Base-by-base conservation (phyloP, 2,888 invertebrate genomes). In the Mesoligia furuncula region DNA sequence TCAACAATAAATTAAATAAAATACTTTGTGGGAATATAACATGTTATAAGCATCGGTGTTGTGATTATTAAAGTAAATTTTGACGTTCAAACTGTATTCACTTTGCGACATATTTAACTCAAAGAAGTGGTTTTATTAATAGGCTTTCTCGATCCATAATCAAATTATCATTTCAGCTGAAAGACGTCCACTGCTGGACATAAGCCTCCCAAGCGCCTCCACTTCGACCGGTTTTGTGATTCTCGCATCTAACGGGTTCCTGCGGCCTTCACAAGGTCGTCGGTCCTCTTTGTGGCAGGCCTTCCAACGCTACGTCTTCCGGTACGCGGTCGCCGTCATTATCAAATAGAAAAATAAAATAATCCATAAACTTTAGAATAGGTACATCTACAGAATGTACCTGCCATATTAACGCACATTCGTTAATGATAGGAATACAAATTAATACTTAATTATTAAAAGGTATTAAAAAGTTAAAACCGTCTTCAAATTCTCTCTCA, bases 381-480 rank as follows among this genome's bases (percentile, higher is more conserved):
- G 4, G 4, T 39, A 45, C 9, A 31, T 9, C 48, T 31, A 24
- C 48, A 9, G 15, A 31, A 68, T 51, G 6, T 48, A 9, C 24
- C 24, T 17, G 2, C 11, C 39, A 31, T 17, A 7, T 4, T 17
- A 11, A 36, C 5, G 59, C 36, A 27, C 15, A 59, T 8, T 51
- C 13, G 27, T 62, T 54, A 15, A 7, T 31, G n/a, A 73, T 27
- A 13, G 48, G 39, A 42, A 31, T n/a, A 42, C 31, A 31, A 31
- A 24, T 57, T n/a, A 11, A 20, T 31, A 36, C 36, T 36, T 36
- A 17, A 73, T 61, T 0, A 48, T 39, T 31, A 57, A 68, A 70
- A 66, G n/a, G n/a, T 57, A 57, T 31, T 73, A 57, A 20, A 62
- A 67, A 73, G 27, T 57, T n/a, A 27, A 69, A 61, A 48, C 39